These are phyloP conservation scores for Patiria miniata DNA, from an alignment of 35 echinoderm and acorn worm genomes.

Conservation along the genomic window DNA sequence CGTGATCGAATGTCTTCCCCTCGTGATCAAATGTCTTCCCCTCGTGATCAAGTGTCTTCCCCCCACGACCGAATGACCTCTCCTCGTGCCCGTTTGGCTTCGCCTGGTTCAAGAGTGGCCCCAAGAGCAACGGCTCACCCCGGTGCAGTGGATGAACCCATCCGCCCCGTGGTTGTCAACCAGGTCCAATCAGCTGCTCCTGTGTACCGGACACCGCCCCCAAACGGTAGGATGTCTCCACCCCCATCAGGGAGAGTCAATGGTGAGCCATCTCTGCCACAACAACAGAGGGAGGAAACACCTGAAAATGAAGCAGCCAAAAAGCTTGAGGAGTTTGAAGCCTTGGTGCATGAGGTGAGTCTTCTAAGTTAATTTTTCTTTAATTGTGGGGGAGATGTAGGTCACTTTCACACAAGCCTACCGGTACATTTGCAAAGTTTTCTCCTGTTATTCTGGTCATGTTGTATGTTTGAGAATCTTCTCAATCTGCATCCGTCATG, in stretches of 20 bases:
- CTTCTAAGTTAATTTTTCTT: neutral
- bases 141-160: conserved; percentile 3
- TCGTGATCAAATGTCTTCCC: conserved; percentile 10
- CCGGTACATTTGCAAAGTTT: too few species aligned
- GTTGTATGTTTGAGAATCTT: too few species aligned
- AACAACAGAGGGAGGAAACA: neutral
- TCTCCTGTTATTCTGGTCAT: too few species aligned
- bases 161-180: neutral
- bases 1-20: neutral
- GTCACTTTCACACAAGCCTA: too few species aligned
- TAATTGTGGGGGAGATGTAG: too few species aligned
- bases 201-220: neutral
- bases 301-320: conserved; percentile 76
- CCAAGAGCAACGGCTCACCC: neutral
- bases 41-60: neutral
- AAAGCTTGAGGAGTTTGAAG: conserved; percentile 75
- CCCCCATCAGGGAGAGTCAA: neutral
- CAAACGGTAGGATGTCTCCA: neutral
- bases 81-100: neutral
- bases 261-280: neutral
- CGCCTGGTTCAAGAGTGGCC: neutral
- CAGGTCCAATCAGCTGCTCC: neutral
- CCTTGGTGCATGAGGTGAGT: conserved; percentile 75
- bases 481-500: too few species aligned
- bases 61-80: neutral